Percentiles rank a stretch among this genome's conserved stretches.
Conservation (phyloP, 1,140 invertebrate species). For the Prorops nasuta region DNA sequence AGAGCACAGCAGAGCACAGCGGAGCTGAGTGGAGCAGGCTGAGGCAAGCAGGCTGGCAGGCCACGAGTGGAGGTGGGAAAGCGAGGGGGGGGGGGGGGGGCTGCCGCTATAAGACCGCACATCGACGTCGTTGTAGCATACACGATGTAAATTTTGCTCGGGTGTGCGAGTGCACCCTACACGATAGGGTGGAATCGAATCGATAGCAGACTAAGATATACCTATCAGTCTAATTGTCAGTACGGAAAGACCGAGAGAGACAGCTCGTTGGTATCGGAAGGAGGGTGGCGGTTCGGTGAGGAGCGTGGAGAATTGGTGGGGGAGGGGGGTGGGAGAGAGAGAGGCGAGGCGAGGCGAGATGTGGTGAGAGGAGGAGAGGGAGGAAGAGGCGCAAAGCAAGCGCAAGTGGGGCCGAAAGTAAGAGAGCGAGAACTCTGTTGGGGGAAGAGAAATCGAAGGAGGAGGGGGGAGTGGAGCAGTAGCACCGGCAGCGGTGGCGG, state of each 20-base stretch:
- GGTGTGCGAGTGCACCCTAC: constrained; percentile 44
- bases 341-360: constrained; percentile 11
- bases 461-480: constrained; percentile 36
- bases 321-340: constrained; percentile 16
- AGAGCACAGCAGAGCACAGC: constrained; percentile 25
- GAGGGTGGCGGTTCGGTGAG: constrained; percentile 25
- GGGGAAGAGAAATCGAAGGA: too few relatives aligned
- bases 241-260: constrained; percentile 53
- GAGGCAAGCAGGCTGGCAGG: constrained; percentile 17
- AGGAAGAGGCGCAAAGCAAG: constrained; percentile 29
- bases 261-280: constrained; percentile 35
- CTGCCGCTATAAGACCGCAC: constrained; percentile 29
- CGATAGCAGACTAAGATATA: constrained; percentile 58
- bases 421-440: too few relatives aligned
- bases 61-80: constrained; percentile 11
- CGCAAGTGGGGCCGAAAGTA: constrained; percentile 27
- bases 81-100: constrained; percentile 1
- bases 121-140: constrained; percentile 50
- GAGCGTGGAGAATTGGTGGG: too few relatives aligned
- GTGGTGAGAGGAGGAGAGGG: constrained; percentile 14
- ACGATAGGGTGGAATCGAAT: constrained; percentile 55
- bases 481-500: too few relatives aligned
- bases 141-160: constrained; percentile 52
- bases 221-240: constrained; percentile 59
- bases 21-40: constrained; percentile 5